Evolutionary conservation across 2,888 invertebrate species (phyloP), one percentile per base, ranked within the genome.

Genomic region (Mantis religiosa): DNA sequence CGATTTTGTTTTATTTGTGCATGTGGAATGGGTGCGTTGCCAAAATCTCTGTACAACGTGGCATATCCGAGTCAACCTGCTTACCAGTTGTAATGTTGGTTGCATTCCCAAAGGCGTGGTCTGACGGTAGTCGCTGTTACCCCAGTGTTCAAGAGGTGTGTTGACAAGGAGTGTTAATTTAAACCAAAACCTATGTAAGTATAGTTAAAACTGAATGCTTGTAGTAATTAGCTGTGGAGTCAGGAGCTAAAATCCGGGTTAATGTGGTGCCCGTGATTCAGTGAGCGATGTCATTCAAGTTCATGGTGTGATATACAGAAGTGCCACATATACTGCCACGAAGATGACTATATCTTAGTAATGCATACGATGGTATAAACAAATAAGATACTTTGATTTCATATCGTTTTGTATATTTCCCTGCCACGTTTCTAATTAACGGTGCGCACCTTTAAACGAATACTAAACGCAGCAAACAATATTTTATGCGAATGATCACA

Each of bases 61-160:
- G 89, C 89, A 88, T 28, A n/a, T 89, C 30, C 28, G 87, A 82
- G n/a, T 81, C 30, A 41, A 47, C n/a, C 54, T 71, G 54, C 83
- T 28, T 83, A 47, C 89, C 89, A 90, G 88, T 89, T 85, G 87
- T 81, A 88, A 82, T 82, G 81, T 85, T 71, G 82, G 87, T 89
- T 90, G 82, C 85, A 87, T 82, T 84, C 41, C 34, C 41, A 85
- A 90, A 90, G 90, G 90, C 90, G 90, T 90, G 90, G 90, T 83
- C 89, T 71, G 54, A 71, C 54, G 54, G 54, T 71, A 71, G 54
- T 71, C 54, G 54, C 54, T 71, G 20, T 71, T 20, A 20, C 54
- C 54, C 30, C 54, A 20, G 54, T 71, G 54, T 71, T 3, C 25
- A 71, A 25, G 54, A 71, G 25, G 54, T 71, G 54, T 71, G 54